Evolutionary conservation across 2,888 invertebrate species (phyloP), one percentile per base, ranked within the genome.

Genomic region (Xiphydria camelus): DNA sequence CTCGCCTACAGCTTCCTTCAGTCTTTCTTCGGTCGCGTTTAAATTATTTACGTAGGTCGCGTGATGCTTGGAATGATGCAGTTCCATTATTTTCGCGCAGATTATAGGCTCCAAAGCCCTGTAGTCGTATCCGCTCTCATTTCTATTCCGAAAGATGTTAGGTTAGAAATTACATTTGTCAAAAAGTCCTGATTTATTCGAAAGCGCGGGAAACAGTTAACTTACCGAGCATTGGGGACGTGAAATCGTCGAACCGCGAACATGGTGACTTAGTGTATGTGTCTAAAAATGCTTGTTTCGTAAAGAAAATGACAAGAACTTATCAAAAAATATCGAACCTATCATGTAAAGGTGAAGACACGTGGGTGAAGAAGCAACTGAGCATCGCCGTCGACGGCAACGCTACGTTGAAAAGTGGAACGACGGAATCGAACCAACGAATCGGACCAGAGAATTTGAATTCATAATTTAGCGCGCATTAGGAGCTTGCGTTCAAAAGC

Each of bases 41-140:
- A 96, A 81, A 75, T 99, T 99, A 64, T 88, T 93, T 7, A 99
- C 89, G 70, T 99, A 99, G 10, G 98, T 88, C 37, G 91, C 90
- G 71, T 99, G 99, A 80, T 99, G 99, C 75, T 99, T 99, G 66
- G 84, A 83, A 75, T 99, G 97, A 76, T 99, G 99, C n/a, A 99
- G 76, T 66, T 86, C 83, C 99, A 99, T 99, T 50, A 99, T 99
- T 66, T 99, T 98, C 4, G 91, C 86, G 53, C 88, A 89, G 64
- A 99, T 93, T 18, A 93, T 86, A 0, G 99, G 99, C 77, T 99
- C 98, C 66, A 99, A 75, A 5, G 97, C 98, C 69, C 85, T 89
- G 78, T 94, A 97, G 61, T 94, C 94, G 71, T 97, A 99, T 0
- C n/a, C n/a, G n/a, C n/a, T n/a, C n/a, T n/a, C n/a, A n/a, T n/a